These are phyloP conservation scores for Hydrotaea cyrtoneurina DNA, from an alignment of 2,888 invertebrate genomes.

Conservation along the genomic window DNA sequence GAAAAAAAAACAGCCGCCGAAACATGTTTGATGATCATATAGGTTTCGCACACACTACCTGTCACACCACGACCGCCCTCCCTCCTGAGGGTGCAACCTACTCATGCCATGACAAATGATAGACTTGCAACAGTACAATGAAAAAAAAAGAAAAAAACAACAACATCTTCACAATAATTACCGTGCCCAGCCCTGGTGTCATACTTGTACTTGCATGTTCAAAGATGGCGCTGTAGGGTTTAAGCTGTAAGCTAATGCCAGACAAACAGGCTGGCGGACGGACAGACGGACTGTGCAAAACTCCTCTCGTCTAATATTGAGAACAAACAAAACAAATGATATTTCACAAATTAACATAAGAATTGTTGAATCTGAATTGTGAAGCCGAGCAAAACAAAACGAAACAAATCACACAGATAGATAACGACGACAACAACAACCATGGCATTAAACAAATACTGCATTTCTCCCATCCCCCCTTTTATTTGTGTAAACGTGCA, in stretches of 20 bases:
- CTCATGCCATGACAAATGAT: too few relatives aligned
- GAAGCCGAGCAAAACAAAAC: slow-evolving; percentile 6
- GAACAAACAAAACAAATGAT: slow-evolving; percentile 1
- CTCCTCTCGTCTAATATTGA: neutral
- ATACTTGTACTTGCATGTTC: neutral
- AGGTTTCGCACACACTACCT: too few relatives aligned
- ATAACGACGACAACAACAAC: neutral
- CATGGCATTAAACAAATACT: slow-evolving; percentile 20
- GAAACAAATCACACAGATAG: slow-evolving; percentile 6
- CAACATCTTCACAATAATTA: too few relatives aligned
- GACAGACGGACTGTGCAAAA: neutral
- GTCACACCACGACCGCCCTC: too few relatives aligned
- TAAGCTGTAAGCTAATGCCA: neutral
- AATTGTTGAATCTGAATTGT: slow-evolving; percentile 11
- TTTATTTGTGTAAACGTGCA: too few relatives aligned
- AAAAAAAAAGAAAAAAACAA: too few relatives aligned
- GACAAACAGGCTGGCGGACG: neutral
- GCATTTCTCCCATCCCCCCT: slow-evolving; percentile 21
- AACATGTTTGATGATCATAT: too few relatives aligned
- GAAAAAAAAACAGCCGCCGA: too few relatives aligned
- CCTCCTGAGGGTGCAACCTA: too few relatives aligned
- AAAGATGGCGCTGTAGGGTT: neutral
- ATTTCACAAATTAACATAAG: slow-evolving; percentile 19
- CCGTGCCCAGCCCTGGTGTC: too few relatives aligned
- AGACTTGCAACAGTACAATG: too few relatives aligned